Evolutionary conservation across 2,888 invertebrate species (phyloP).

Genomic region (Netelia melanura): DNA sequence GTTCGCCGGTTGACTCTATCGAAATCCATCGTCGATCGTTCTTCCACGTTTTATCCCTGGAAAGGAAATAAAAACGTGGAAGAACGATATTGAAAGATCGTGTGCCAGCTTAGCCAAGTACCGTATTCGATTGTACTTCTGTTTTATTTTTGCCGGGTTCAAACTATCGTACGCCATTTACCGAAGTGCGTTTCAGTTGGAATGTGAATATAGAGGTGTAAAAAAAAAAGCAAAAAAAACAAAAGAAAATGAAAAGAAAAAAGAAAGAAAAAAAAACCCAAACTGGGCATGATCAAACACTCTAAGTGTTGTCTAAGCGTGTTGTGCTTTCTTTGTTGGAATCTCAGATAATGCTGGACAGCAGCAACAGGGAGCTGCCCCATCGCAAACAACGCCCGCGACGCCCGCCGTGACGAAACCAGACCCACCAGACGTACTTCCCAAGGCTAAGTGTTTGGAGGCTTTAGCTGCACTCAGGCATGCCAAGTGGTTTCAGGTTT

Average conservation of each 20-base stretch:
- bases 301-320: constrained; percentile 85
- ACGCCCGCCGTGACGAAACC: constrained; percentile 91
- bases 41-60: constrained; percentile 18
- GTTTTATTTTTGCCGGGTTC: constrained; percentile 71
- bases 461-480: constrained; percentile 99
- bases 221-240: constrained; percentile 56
- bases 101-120: constrained; percentile 66
- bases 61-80: constrained; percentile 14
- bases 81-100: constrained; percentile 46
- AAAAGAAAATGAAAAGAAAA: constrained; percentile 35
- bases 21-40: constrained; percentile 24
- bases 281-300: constrained; percentile 85
- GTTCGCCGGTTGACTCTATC: constrained; percentile 17
- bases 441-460: constrained; percentile 99
- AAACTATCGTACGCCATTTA: constrained; percentile 53
- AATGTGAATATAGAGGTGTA: constrained; percentile 65
- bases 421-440: constrained; percentile 95
- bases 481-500: constrained; percentile 99
- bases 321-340: constrained; percentile 85
- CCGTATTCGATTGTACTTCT: constrained; percentile 78
- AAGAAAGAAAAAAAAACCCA: constrained; percentile 55
- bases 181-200: constrained; percentile 62
- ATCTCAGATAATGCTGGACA: constrained; percentile 85
- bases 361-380: constrained; percentile 85
- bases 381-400: constrained; percentile 87